Evolutionary conservation across 1,140 invertebrate species (phyloP).

Genomic region (Drosophila sp.): DNA sequence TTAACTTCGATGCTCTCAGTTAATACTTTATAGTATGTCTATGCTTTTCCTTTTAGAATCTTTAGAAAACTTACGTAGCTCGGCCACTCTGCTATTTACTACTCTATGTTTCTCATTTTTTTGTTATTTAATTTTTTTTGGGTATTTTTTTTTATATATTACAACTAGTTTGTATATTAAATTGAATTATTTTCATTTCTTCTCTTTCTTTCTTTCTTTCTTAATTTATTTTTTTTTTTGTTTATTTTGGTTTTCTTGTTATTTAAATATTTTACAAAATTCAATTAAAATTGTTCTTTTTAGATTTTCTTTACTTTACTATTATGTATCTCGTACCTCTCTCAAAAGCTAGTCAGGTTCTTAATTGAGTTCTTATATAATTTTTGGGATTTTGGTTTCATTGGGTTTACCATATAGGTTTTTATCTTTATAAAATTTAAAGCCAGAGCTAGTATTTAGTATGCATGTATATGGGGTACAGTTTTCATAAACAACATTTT

Average conservation of each 20-base stretch:
- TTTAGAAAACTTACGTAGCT: constrained; percentile 78
- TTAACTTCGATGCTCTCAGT: constrained; percentile 74
- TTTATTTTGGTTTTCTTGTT: constrained; percentile 19
- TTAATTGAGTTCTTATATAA: constrained; percentile 74
- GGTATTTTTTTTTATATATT: constrained; percentile 28
- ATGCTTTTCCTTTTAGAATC: constrained; percentile 77
- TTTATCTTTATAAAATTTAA: constrained; percentile 39
- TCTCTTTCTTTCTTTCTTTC: no score
- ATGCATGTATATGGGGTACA: constrained; percentile 56
- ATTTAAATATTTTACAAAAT: constrained; percentile 70
- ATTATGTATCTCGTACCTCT: constrained; percentile 47
- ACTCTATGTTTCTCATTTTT: constrained; percentile 33
- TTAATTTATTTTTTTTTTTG: constrained; percentile 7
- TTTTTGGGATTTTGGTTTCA: constrained; percentile 19
- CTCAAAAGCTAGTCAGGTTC: constrained; percentile 77
- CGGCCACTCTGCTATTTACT: constrained; percentile 74
- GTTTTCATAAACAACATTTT: constrained; percentile 49
- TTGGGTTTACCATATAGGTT: not conserved
- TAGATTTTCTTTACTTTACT: constrained; percentile 14
- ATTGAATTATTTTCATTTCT: constrained; percentile 42
- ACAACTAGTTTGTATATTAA: constrained; percentile 56
- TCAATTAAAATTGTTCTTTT: constrained; percentile 74
- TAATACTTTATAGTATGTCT: constrained; percentile 72
- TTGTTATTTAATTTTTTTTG: constrained; percentile 27
- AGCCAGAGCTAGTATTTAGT: constrained; percentile 52